Conservation (phyloP, 2,888 invertebrate genomes). For the Campoplex nolae region DNA sequence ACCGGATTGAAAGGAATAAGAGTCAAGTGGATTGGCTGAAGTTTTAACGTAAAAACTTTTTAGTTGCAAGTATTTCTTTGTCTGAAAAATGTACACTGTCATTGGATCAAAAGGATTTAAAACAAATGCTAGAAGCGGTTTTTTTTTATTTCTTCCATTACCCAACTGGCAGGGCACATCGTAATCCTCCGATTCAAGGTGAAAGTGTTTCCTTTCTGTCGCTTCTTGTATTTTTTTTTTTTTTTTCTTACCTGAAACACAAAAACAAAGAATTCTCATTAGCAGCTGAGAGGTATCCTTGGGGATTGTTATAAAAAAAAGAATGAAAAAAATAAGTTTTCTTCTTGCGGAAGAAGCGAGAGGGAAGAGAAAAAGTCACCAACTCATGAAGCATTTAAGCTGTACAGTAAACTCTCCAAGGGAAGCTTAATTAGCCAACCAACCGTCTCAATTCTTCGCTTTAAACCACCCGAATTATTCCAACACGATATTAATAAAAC, state of each 20-base stretch:
- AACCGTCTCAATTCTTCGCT: conserved; percentile 66
- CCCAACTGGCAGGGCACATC: not conserved
- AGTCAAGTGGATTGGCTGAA: too few relatives aligned
- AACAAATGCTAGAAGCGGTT: too few relatives aligned
- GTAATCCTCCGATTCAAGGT: not conserved
- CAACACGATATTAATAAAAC: conserved; percentile 57
- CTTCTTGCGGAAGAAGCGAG: conserved; percentile 21
- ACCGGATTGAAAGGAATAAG: too few relatives aligned
- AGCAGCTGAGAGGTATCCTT: conserved; percentile 18
- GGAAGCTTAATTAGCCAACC: conserved; percentile 74
- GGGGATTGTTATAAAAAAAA: conserved; percentile 32
- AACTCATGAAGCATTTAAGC: conserved; percentile 62
- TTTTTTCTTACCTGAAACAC: conserved; percentile 59
- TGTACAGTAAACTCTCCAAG: conserved; percentile 52
- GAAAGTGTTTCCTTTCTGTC: not conserved
- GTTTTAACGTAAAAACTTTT: too few relatives aligned
- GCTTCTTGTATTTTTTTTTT: conserved; percentile 26
- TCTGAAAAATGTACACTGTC: too few relatives aligned
- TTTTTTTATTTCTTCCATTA: not conserved
- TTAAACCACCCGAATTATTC: conserved; percentile 46
- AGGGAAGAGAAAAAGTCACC: conserved; percentile 34
- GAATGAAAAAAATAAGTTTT: conserved; percentile 19
- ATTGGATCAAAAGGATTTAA: too few relatives aligned
- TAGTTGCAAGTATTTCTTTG: too few relatives aligned
- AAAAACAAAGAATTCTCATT: conserved; percentile 45